These are phyloP conservation scores for Tarsius wallacei DNA, from an alignment of 2,797 vertebrate species.

Conservation along the genomic window DNA sequence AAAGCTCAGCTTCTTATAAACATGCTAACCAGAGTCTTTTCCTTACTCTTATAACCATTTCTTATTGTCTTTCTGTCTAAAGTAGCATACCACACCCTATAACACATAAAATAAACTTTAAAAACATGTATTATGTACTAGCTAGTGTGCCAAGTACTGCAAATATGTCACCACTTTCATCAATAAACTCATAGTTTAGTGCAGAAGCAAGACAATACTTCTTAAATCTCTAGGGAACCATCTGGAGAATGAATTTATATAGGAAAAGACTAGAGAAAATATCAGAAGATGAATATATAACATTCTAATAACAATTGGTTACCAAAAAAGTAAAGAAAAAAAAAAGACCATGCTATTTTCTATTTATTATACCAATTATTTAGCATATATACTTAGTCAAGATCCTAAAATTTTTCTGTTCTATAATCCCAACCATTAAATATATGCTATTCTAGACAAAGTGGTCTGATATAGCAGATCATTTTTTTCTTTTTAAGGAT, in stretches of 20 bases:
- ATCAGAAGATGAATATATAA: background rate
- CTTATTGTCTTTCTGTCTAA: background rate
- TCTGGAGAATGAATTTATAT: background rate
- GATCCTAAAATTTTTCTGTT: background rate
- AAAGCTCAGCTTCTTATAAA: background rate
- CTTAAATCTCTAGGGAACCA: background rate
- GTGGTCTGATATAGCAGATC: background rate
- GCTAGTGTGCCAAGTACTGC: fast-evolving
- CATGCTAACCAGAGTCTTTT: fast-evolving
- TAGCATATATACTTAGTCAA: background rate
- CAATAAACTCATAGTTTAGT: background rate
- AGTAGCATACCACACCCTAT: background rate
- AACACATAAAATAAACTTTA: background rate
- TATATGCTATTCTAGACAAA: background rate
- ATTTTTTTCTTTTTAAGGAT: constrained; percentile 46
- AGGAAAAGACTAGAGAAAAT: background rate
- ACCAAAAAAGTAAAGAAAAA: background rate
- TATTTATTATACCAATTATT: background rate
- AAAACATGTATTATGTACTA: background rate
- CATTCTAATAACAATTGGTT: background rate
- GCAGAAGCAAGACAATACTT: background rate
- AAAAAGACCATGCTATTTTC: background rate
- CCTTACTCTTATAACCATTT: background rate
- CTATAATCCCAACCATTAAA: background rate
- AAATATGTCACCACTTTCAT: background rate